phyloP scores from a whole-genome alignment of 2,888 invertebrate genomes.

The Ophion ventricosus region DNA sequence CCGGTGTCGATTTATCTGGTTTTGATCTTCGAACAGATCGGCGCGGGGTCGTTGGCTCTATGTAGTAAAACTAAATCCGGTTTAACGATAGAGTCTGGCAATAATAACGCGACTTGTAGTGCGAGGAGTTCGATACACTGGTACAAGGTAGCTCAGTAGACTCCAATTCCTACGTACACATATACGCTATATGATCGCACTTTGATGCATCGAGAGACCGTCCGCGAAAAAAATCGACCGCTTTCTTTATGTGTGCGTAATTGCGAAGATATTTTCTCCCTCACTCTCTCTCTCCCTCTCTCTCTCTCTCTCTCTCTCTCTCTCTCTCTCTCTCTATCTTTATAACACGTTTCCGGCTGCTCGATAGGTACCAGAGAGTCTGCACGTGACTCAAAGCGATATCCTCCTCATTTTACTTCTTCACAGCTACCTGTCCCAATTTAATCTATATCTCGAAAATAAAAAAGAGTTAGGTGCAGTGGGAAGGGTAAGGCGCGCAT shows the following conservation, averaged over 20 bases:
- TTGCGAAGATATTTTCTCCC: constrained; percentile 62
- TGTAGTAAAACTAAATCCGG: constrained; percentile 58
- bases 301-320: constrained; percentile 47
- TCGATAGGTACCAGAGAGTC: constrained; percentile 60
- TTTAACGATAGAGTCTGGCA: constrained; percentile 54
- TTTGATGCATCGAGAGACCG: constrained; percentile 48
- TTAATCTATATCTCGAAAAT: constrained; percentile 73
- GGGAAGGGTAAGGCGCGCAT: constrained; percentile 21
- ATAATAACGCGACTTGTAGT: constrained; percentile 52
- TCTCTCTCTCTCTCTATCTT: constrained; percentile 49
- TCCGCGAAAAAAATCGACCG: constrained; percentile 45
- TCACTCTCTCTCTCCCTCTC: constrained; percentile 39
- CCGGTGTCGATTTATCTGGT: constrained; percentile 58
- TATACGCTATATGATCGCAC: neutral
- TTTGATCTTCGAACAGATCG: constrained; percentile 58
- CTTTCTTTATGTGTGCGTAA: constrained; percentile 42
- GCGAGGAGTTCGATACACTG: constrained; percentile 43
- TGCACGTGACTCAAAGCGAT: constrained; percentile 77
- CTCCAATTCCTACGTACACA: neutral
- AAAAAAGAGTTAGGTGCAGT: constrained; percentile 21
- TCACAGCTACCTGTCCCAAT: constrained; percentile 80
- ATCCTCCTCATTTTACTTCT: constrained; percentile 77
- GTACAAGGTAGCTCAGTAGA: constrained; percentile 17
- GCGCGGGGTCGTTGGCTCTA: constrained; percentile 40
- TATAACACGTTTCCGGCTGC: constrained; percentile 78